Evolutionary conservation across 2,113 vertebrate genomes (phyloP).

Genomic region (Chaenocephalus aceratus): DNA sequence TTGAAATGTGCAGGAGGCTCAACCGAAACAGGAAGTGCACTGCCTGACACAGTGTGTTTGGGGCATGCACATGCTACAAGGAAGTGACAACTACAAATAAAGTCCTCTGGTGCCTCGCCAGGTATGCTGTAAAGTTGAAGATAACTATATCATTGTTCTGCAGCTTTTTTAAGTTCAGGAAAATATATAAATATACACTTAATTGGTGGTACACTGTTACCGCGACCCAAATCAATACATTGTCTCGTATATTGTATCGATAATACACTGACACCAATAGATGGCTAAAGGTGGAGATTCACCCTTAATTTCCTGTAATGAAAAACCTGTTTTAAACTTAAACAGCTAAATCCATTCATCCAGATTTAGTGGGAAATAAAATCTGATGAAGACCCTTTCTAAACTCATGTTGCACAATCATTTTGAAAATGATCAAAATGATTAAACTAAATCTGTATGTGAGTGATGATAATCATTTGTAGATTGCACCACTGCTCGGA

Average conservation of each 20-base stretch:
- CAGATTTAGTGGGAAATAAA: not conserved
- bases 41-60: slow-evolving; percentile 22
- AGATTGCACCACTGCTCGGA: not conserved
- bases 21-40: slow-evolving; percentile 51
- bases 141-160: not conserved
- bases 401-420: not conserved
- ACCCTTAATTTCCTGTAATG: too few species aligned
- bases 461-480: not conserved
- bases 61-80: not conserved
- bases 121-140: not conserved
- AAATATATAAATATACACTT: too few species aligned
- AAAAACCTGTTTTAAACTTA: not conserved
- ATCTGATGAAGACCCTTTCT: not conserved
- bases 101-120: not conserved
- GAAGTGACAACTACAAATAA: not conserved
- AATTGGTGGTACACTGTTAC: too few species aligned
- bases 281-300: too few species aligned
- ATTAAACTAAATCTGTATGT: not conserved
- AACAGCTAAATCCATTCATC: not conserved
- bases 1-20: slow-evolving; percentile 18
- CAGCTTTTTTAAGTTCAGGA: too few species aligned
- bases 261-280: too few species aligned
- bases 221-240: too few species aligned
- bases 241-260: too few species aligned
- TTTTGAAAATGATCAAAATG: not conserved